Conservation (phyloP, 1,140 invertebrate species). For the Saccostrea glomerata region DNA sequence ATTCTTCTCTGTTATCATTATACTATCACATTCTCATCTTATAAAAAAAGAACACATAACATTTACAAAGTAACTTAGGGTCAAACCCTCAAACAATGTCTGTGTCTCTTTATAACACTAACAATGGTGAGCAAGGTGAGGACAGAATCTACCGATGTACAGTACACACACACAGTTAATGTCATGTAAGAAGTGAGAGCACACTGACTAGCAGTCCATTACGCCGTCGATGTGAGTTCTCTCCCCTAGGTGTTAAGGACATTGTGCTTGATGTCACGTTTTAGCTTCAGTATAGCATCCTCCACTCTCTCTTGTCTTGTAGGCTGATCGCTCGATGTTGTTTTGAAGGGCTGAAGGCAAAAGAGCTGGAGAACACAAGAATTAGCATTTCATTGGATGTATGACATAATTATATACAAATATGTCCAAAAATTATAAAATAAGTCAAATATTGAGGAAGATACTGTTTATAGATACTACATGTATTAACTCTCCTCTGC, state of each 20-base stretch:
- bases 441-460: too few relatives aligned
- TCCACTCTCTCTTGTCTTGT: constrained; percentile 20
- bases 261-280: constrained; percentile 24
- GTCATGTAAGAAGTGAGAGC: not conserved
- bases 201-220: not conserved
- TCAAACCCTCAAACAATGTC: not conserved
- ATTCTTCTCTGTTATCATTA: too few relatives aligned
- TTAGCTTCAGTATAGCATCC: constrained; percentile 17
- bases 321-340: constrained; percentile 2
- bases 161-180: not conserved
- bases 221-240: not conserved
- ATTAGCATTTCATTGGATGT: not conserved
- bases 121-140: not conserved
- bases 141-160: not conserved
- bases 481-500: too few relatives aligned
- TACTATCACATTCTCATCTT: too few relatives aligned
- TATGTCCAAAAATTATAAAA: too few relatives aligned
- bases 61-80: not conserved
- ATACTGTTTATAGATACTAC: too few relatives aligned
- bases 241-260: not conserved
- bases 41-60: not conserved
- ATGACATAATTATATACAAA: too few relatives aligned
- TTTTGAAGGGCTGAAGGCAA: constrained; percentile 64
- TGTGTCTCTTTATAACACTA: not conserved
- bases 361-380: constrained; percentile 57